These are phyloP conservation scores for Oligia fasciuncula DNA, from an alignment of 2,888 invertebrate species.

Conservation along the genomic window DNA sequence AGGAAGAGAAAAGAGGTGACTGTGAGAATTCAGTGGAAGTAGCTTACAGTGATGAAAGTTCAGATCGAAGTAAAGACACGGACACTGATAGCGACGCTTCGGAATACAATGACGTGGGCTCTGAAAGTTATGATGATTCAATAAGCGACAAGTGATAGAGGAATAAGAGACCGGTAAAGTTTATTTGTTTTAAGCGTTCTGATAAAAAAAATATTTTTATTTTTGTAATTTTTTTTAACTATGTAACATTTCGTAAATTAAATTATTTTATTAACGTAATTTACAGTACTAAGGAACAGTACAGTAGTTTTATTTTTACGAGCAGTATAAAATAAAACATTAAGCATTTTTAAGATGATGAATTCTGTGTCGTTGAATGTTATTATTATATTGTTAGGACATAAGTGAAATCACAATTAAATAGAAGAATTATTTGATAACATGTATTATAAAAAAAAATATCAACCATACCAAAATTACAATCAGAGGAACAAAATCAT, in stretches of 20 bases:
- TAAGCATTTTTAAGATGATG: not conserved
- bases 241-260: not conserved
- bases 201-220: slow-evolving; percentile 12
- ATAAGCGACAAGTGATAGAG: not conserved
- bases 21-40: slow-evolving; percentile 46
- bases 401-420: no score
- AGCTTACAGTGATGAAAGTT: slow-evolving; percentile 18
- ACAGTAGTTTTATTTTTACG: slow-evolving; percentile 10
- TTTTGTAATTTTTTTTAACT: slow-evolving; percentile 42
- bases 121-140: slow-evolving; percentile 26
- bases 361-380: not conserved
- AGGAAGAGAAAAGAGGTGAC: slow-evolving; percentile 30
- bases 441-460: no score
- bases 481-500: no score
- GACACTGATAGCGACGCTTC: slow-evolving; percentile 5
- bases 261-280: not conserved
- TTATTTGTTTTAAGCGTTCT: not conserved
- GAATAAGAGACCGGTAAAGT: not conserved
- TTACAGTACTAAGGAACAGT: not conserved
- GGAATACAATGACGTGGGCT: not conserved
- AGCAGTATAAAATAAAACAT: not conserved
- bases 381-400: no score
- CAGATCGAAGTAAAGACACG: slow-evolving; percentile 12
- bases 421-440: no score
- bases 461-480: no score